Conservation (phyloP, 2,888 invertebrate genomes). For the Trissolcus brochymenae region DNA sequence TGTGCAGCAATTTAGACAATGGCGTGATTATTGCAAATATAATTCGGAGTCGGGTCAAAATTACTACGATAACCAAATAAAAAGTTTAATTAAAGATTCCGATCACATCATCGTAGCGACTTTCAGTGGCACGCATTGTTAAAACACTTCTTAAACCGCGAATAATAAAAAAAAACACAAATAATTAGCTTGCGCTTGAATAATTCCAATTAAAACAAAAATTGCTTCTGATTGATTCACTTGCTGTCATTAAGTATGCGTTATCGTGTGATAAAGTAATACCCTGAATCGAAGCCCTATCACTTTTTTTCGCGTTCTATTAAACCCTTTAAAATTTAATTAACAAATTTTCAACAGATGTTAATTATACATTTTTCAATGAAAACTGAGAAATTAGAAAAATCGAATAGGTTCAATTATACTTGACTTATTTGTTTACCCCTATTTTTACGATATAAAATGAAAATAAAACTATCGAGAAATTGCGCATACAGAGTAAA, state of each 20-base stretch:
- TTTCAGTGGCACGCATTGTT: conserved; percentile 30
- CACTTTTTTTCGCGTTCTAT: conserved; percentile 11
- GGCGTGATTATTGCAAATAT: conserved; percentile 56
- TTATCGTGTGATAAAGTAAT: conserved; percentile 12
- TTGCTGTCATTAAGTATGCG: conserved; percentile 7
- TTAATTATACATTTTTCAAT: neutral
- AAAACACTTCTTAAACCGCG: conserved; percentile 11
- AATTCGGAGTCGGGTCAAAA: conserved; percentile 45
- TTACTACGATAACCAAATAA: conserved; percentile 52
- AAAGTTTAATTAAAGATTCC: conserved; percentile 54
- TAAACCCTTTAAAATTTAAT: neutral
- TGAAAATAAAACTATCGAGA: no score
- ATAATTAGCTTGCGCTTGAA: conserved; percentile 20
- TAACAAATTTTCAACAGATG: no score
- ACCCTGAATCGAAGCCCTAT: neutral
- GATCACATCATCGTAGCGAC: conserved; percentile 33
- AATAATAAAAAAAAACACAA: conserved; percentile 21
- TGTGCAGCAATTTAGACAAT: conserved; percentile 51
- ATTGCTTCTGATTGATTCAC: neutral
- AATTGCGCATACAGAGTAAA: no score
- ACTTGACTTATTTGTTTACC: no score
- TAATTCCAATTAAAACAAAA: conserved; percentile 15
- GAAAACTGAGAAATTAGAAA: neutral
- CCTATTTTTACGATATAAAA: no score
- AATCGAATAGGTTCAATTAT: no score